Evolutionary conservation across 2,113 vertebrate genomes (phyloP).

Genomic region (Passer domesticus): DNA sequence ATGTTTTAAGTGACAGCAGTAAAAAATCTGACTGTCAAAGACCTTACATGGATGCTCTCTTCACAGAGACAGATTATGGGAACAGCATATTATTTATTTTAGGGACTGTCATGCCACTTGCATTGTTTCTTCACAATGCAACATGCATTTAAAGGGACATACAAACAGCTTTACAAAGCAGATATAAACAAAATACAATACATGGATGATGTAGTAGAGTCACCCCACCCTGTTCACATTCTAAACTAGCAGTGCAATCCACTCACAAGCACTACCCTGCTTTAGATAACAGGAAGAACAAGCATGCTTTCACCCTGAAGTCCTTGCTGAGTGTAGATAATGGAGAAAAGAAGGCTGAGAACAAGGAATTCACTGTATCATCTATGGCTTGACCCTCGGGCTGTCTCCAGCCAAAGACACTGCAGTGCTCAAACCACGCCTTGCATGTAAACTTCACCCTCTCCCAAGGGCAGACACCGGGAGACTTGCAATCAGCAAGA

Average conservation of each 20-base stretch:
- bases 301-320: neutral
- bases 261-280: neutral
- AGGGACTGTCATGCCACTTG: neutral
- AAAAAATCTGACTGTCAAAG: neutral
- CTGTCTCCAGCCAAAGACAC: neutral
- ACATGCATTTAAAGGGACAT: neutral
- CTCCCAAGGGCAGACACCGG: neutral
- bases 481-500: neutral
- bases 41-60: neutral
- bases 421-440: neutral
- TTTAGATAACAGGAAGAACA: neutral
- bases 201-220: neutral
- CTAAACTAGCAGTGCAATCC: neutral
- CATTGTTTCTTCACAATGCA: neutral
- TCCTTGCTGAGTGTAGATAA: neutral
- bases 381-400: no score
- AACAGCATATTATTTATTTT: neutral
- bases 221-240: fast-evolving
- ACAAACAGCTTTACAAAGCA: neutral
- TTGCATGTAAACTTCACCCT: neutral
- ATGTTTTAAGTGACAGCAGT: neutral
- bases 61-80: neutral
- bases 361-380: neutral
- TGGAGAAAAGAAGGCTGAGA: neutral
- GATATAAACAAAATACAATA: neutral